Percentiles rank a stretch among this genome's conserved stretches.
Evolutionary conservation across 2,797 vertebrate genomes (phyloP).

Genomic region (Acomys russatus): DNA sequence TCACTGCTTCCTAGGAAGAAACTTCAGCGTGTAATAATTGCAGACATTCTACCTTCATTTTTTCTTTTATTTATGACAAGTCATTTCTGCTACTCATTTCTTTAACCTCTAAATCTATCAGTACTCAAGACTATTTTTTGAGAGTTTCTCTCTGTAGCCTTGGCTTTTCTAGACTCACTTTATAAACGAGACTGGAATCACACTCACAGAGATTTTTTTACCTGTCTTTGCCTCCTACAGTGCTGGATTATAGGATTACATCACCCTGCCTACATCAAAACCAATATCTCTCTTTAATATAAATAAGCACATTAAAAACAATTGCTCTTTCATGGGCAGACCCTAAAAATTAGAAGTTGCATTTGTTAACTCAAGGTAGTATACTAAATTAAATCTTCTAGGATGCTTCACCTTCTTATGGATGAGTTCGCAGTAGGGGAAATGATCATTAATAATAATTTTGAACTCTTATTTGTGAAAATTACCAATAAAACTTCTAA

Average conservation of each 20-base stretch:
- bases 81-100: not conserved
- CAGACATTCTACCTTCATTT: not conserved
- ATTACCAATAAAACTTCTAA: not conserved
- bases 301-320: not conserved
- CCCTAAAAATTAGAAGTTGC: not conserved
- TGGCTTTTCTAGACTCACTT: no score
- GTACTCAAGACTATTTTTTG: not conserved
- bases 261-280: no score
- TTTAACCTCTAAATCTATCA: not conserved
- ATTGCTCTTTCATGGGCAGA: not conserved
- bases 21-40: not conserved
- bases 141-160: no score
- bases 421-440: not conserved
- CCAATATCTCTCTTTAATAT: not conserved
- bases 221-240: no score
- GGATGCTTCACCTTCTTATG: not conserved
- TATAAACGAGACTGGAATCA: no score
- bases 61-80: not conserved
- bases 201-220: no score
- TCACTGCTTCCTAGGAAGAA: not conserved
- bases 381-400: conserved; percentile 18
- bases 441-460: conserved; percentile 61
- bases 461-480: not conserved
- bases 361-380: conserved; percentile 33
- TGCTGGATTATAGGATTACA: no score